Evolutionary conservation across 2,113 vertebrate genomes (phyloP).

Genomic region (Epinephelus lanceolatus): DNA sequence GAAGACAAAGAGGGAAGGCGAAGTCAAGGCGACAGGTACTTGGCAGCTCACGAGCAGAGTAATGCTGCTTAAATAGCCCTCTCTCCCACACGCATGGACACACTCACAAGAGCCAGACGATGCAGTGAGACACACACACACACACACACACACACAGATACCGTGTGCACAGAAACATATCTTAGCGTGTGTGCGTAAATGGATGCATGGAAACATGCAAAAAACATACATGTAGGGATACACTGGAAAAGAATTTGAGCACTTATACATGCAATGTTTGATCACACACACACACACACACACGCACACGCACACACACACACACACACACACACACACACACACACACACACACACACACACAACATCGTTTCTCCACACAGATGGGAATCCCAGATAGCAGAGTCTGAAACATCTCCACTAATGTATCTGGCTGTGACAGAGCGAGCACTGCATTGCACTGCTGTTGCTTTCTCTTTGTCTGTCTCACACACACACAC

Average conservation of each 20-base stretch:
- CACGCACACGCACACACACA: slow-evolving; percentile 24
- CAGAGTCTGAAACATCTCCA: slow-evolving; percentile 58
- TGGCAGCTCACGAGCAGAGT: slow-evolving; percentile 67
- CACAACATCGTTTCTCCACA: background rate
- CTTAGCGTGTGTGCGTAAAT: background rate
- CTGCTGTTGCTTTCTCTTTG: background rate
- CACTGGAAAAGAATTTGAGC: background rate
- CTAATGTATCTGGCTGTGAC: slow-evolving; percentile 53
- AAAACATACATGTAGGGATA: background rate
- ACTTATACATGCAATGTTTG: background rate
- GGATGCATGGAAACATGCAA: background rate
- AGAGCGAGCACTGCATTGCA: background rate
- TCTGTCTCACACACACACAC: slow-evolving; percentile 1
- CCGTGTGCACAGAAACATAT: slow-evolving; percentile 3
- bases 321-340: slow-evolving; percentile 37
- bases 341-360: background rate
- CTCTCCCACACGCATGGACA: slow-evolving; percentile 52
- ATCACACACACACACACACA: slow-evolving; percentile 21
- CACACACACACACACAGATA: slow-evolving; percentile 25
- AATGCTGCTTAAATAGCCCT: slow-evolving; percentile 64
- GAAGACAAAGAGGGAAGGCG: slow-evolving; percentile 57
- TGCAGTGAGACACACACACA: slow-evolving; percentile 8
- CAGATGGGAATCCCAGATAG: slow-evolving; percentile 61
- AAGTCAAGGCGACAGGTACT: slow-evolving; percentile 75
- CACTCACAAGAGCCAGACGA: slow-evolving; percentile 44